These are phyloP conservation scores for Choristoneura rosaceana DNA, from an alignment of 2,888 invertebrate species.

Conservation along the genomic window DNA sequence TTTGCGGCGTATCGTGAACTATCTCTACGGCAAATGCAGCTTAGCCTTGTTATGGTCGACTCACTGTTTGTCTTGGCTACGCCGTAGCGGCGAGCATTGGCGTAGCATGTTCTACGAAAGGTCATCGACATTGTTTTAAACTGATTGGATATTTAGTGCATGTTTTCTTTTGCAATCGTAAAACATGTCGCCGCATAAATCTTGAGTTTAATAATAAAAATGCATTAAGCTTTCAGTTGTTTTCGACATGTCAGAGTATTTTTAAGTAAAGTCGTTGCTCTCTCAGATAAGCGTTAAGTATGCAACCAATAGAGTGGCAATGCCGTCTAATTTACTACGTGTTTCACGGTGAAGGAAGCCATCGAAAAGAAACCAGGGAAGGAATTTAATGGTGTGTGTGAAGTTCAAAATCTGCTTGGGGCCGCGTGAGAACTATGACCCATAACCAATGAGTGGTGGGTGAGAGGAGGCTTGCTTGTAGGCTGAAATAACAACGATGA, in stretches of 20 bases:
- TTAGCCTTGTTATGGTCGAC: slow-evolving; percentile 30
- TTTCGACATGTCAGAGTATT: slow-evolving; percentile 16
- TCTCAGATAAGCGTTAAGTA: neutral
- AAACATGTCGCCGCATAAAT: slow-evolving; percentile 31
- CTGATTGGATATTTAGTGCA: slow-evolving; percentile 37
- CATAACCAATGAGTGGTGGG: no score
- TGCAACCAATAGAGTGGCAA: no score
- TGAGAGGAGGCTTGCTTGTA: no score
- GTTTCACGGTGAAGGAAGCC: no score
- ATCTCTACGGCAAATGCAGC: slow-evolving; percentile 19
- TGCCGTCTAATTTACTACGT: no score
- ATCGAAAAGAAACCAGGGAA: no score
- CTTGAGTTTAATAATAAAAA: slow-evolving; percentile 25
- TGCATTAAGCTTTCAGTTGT: slow-evolving; percentile 14
- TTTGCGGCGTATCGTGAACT: slow-evolving; percentile 12
- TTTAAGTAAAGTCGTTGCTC: slow-evolving; percentile 9
- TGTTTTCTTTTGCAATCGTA: slow-evolving; percentile 31
- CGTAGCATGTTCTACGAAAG: slow-evolving; percentile 8
- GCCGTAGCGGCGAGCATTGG: slow-evolving; percentile 7
- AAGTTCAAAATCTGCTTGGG: no score
- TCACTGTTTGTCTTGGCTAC: slow-evolving; percentile 29
- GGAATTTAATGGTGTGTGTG: no score
- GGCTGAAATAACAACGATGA: no score
- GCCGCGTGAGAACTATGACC: no score
- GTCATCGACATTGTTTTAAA: slow-evolving; percentile 36